Evolutionary conservation across 92 coral and sea anemone species (phyloP), one percentile per base, ranked within the genome.

Genomic region (Zoanthus sociatus): DNA sequence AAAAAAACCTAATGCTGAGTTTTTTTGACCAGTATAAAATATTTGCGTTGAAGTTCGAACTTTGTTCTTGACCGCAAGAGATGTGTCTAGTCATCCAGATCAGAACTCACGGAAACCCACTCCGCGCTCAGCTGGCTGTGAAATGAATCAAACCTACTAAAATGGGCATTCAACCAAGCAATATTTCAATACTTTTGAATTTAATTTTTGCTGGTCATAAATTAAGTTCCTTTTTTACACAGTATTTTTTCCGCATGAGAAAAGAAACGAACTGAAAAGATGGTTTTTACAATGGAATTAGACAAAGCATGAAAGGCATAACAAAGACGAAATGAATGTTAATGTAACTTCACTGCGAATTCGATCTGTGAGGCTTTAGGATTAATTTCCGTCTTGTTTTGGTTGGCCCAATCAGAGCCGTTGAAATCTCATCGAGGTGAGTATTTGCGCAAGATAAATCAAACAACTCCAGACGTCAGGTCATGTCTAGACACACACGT

Each of bases 401-500:
- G 20, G 68, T 72, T 70, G 15, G 77, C 61, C 98, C 98, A 94
- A 94, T 93, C 87, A 93, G 78, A 76, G 77, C 33, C 32, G 88
- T 87, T 87, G 75, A 46, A 63, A 69, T n/a, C 84, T 89, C 93
- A 93, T 94, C 91, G 91, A 87, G 89, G 89, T 91, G 88, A 83
- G 71, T 93, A 94, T 94, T 93, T 94, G 54, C 93, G 92, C 88
- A 91, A 92, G 94, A 89, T 91, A 87, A 83, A 88, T 84, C 95
- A 94, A 93, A 94, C 97, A 87, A 82, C 92, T 82, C 73, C 70
- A 92, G 96, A 93, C 96, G 93, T 92, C 92, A 90, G 93, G 91
- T 63, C 82, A 56, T 87, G 99, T 97, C 99, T 97, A 97, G 99
- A 97, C 99, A 89, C 9, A 72, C 99, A 97, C 90, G 98, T 97